Evolutionary conservation across 2,888 invertebrate genomes (phyloP).

Genomic region (Anthoptus insignis): DNA sequence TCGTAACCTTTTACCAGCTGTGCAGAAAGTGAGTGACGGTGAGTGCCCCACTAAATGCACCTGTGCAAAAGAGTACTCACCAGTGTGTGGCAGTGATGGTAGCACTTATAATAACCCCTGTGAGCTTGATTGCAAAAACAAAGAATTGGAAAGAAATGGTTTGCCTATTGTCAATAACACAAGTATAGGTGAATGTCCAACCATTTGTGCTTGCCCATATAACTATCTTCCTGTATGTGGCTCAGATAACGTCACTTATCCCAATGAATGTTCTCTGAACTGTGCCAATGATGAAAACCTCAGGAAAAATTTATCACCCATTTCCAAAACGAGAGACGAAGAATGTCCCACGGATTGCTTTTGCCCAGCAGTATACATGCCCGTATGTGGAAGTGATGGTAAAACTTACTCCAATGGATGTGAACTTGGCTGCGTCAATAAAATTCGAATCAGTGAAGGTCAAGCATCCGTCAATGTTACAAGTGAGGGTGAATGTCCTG

Average conservation of each 20-base stretch:
- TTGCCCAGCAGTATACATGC: not conserved
- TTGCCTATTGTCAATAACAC: slow-evolving; percentile 3
- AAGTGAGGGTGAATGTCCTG: slow-evolving; percentile 36
- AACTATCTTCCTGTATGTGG: slow-evolving; percentile 50
- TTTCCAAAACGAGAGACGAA: slow-evolving; percentile 27
- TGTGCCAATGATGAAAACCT: slow-evolving; percentile 39
- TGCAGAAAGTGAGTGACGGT: slow-evolving; percentile 28
- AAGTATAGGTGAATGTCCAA: slow-evolving; percentile 35
- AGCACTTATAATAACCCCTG: slow-evolving; percentile 87
- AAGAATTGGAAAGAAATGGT: slow-evolving; percentile 21
- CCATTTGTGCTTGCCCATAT: slow-evolving; percentile 39
- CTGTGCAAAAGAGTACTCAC: slow-evolving; percentile 42
- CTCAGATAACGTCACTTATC: slow-evolving; percentile 46
- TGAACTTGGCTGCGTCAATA: slow-evolving; percentile 44
- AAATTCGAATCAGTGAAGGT: slow-evolving; percentile 4
- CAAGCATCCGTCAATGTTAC: slow-evolving; percentile 10
- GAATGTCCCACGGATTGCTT: slow-evolving; percentile 40
- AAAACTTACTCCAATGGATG: slow-evolving; percentile 52
- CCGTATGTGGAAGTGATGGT: slow-evolving; percentile 44
- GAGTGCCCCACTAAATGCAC: slow-evolving; percentile 31
- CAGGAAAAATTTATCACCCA: slow-evolving; percentile 4
- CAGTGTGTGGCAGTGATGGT: slow-evolving; percentile 53
- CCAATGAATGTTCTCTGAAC: slow-evolving; percentile 41
- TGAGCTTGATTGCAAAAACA: slow-evolving; percentile 46
- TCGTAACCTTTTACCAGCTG: slow-evolving; percentile 8